Evolutionary conservation across 2,797 vertebrate species (phyloP).

Genomic region (Phrynocephalus guinanensis): DNA sequence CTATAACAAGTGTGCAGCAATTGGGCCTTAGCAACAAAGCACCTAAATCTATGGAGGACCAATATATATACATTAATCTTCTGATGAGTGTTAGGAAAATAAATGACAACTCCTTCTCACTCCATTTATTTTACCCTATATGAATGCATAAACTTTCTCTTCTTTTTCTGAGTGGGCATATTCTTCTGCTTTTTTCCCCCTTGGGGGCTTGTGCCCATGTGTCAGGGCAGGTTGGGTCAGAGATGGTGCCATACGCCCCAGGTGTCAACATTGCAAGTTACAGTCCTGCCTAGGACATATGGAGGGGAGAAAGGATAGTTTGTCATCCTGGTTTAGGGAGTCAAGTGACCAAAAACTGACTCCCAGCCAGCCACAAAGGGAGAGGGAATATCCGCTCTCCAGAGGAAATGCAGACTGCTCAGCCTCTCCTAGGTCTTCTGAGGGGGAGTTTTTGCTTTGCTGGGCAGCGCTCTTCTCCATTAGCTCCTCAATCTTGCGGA

Average conservation of each 20-base stretch:
- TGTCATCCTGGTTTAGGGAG: slow-evolving; percentile 1
- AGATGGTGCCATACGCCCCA: too few species aligned
- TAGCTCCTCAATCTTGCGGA: slow-evolving; percentile 83
- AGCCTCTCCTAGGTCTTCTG: slow-evolving; percentile 53
- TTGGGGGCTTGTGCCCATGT: background rate
- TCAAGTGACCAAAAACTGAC: slow-evolving; percentile 17
- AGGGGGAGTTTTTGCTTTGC: slow-evolving; percentile 42
- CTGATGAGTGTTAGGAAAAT: too few species aligned
- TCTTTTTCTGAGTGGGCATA: too few species aligned
- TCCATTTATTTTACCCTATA: too few species aligned
- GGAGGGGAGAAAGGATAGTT: background rate
- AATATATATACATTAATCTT: too few species aligned
- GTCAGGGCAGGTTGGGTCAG: too few species aligned
- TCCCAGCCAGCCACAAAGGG: background rate
- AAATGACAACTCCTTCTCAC: too few species aligned
- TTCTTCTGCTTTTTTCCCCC: background rate
- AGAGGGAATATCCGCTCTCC: slow-evolving; percentile 1
- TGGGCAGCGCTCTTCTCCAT: slow-evolving; percentile 70
- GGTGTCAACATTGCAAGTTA: background rate
- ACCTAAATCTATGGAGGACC: too few species aligned
- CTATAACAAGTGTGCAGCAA: too few species aligned
- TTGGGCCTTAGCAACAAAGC: too few species aligned
- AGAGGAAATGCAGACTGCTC: slow-evolving; percentile 32
- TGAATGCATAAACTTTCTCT: too few species aligned
- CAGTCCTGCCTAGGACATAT: background rate